Evolutionary conservation across 1,140 invertebrate species (phyloP), one percentile per base, ranked within the genome.

Genomic region (Danaus plexippus): DNA sequence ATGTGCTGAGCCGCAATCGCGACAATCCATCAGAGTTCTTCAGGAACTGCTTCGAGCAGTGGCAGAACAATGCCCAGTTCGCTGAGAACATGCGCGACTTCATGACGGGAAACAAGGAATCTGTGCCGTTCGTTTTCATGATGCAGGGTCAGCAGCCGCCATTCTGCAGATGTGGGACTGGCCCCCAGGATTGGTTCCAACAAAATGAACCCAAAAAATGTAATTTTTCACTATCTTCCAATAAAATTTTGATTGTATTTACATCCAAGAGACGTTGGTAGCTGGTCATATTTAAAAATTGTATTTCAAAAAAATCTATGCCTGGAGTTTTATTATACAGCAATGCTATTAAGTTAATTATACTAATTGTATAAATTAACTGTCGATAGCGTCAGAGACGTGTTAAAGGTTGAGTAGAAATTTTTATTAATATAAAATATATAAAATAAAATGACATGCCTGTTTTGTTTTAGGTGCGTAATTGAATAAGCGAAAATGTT

Each of bases 1-100:
- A 77, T 50, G 74, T 85, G 7, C 54, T 85, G 3, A 75, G 56
- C 47, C 74, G 67, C 2, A 71, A 66, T 22, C 64, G 62, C 13
- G 80, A 84, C 47, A 81, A 80, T 48, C 77, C 80, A 0, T 60
- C 73, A 0, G 80, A 84, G 7, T 82, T 82, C 56, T 84, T 83
- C 60, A 78, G 70, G 55, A 66, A 62, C 43, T 85, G 80, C 59
- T 83, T 83, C 50, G 79, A 83, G 18, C 77, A 82, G 15, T 80
- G 79, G 75, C 76, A 80, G 58, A 85, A 68, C 55, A 82, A 76
- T 40, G 57, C 67, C 2, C 67, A 77, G 53, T 85, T 85, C 61
- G 67, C 78, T 9, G 73, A 82, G 9, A 71, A 69, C 42, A 84
- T 85, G 80, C 65, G 54, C n/a, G 61, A 77, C 1, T 84, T 84